phyloP scores from a whole-genome alignment of 2,113 vertebrate species.

The Butastur rufipennis region DNA sequence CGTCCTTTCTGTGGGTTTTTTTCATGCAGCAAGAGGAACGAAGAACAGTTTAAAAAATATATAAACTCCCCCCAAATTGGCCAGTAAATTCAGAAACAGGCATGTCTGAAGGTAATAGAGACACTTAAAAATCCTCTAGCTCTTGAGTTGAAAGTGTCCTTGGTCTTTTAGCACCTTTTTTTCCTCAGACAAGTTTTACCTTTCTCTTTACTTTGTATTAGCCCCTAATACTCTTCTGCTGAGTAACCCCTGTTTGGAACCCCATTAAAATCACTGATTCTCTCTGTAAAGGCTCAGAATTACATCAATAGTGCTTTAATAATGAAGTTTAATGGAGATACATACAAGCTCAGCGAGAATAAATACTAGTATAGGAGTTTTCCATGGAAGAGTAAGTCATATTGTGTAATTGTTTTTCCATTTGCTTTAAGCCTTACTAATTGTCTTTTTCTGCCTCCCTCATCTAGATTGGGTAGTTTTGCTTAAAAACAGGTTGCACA shows the following conservation, averaged over 20 bases:
- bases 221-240: neutral
- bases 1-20: neutral
- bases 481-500: constrained; percentile 37
- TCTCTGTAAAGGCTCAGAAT: neutral
- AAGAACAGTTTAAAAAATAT: neutral
- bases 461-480: neutral
- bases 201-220: neutral
- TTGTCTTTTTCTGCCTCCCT: neutral
- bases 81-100: neutral
- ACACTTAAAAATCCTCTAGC: neutral
- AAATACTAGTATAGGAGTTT: neutral
- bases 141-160: neutral
- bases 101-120: neutral
- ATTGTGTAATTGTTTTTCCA: constrained; percentile 2
- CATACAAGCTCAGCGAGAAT: neutral
- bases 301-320: neutral
- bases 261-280: neutral
- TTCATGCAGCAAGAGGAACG: neutral
- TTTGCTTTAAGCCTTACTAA: neutral
- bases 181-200: neutral
- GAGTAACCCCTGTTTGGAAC: neutral
- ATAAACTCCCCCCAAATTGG: neutral
- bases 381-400: neutral
- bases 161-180: neutral
- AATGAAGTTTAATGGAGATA: neutral